These are phyloP conservation scores for Leuctra nigra DNA, from an alignment of 2,888 invertebrate species.

Conservation along the genomic window DNA sequence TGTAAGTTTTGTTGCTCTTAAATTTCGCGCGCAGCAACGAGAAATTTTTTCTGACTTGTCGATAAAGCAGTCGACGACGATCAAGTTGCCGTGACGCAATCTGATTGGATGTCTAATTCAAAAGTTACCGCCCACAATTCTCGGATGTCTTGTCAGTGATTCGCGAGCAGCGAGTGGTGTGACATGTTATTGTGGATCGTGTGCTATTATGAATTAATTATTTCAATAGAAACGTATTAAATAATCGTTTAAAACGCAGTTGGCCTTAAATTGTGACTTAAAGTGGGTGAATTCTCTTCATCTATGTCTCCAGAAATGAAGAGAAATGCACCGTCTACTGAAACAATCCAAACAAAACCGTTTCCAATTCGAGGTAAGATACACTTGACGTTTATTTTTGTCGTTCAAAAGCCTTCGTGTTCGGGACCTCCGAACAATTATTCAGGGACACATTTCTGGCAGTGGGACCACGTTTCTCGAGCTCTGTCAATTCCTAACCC, in stretches of 20 bases:
- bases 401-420: neutral
- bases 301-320: slow-evolving; percentile 27
- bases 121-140: slow-evolving; percentile 18
- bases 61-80: too few species aligned
- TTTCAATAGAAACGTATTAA: neutral
- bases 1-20: too few species aligned
- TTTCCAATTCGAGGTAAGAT: slow-evolving; percentile 76
- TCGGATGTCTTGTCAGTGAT: slow-evolving; percentile 9
- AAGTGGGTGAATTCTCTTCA: too few species aligned
- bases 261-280: too few species aligned
- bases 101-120: slow-evolving; percentile 16
- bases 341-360: slow-evolving; percentile 83
- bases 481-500: too few species aligned
- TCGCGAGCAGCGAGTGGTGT: slow-evolving; percentile 23
- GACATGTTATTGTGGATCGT: neutral
- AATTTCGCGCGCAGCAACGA: too few species aligned
- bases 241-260: neutral
- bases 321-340: slow-evolving; percentile 60
- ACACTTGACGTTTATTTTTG: neutral
- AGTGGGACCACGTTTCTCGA: too few species aligned
- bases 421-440: neutral
- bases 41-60: too few species aligned
- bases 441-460: too few species aligned
- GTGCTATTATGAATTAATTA: neutral
- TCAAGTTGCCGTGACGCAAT: too few species aligned